Evolutionary conservation across 2,888 invertebrate genomes (phyloP).

Genomic region (Ferrisia virgata): DNA sequence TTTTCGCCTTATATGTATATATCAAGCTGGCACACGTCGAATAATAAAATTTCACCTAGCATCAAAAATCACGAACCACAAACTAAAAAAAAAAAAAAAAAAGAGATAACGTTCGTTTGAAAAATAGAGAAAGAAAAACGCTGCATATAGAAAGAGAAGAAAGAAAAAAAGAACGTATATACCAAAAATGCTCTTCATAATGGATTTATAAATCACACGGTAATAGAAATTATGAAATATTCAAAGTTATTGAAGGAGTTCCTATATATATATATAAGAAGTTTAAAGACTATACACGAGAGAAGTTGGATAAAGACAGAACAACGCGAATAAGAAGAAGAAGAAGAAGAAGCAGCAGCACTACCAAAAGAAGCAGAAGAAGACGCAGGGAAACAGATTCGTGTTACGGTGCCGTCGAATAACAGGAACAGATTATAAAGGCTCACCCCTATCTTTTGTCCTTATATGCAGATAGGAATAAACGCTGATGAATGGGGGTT

Average conservation of each 20-base stretch:
- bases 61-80: constrained; percentile 17
- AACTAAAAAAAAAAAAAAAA: no score
- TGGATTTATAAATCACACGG: constrained; percentile 45
- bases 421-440: constrained; percentile 46
- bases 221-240: constrained; percentile 45
- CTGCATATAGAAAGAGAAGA: neutral
- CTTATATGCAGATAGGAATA: constrained; percentile 45
- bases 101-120: neutral
- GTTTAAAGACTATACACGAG: constrained; percentile 14
- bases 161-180: neutral
- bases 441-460: constrained; percentile 45
- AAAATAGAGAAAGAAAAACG: neutral
- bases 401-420: constrained; percentile 40
- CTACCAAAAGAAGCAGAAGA: constrained; percentile 10
- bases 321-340: neutral
- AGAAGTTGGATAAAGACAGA: constrained; percentile 24
- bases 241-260: constrained; percentile 45
- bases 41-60: neutral
- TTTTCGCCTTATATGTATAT: neutral
- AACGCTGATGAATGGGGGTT: constrained; percentile 46
- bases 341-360: no score
- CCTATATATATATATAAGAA: constrained; percentile 31
- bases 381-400: constrained; percentile 38
- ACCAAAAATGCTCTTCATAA: constrained; percentile 37
- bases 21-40: neutral